Evolutionary conservation across 1,140 invertebrate genomes (phyloP).

Genomic region (Magallana gigas): DNA sequence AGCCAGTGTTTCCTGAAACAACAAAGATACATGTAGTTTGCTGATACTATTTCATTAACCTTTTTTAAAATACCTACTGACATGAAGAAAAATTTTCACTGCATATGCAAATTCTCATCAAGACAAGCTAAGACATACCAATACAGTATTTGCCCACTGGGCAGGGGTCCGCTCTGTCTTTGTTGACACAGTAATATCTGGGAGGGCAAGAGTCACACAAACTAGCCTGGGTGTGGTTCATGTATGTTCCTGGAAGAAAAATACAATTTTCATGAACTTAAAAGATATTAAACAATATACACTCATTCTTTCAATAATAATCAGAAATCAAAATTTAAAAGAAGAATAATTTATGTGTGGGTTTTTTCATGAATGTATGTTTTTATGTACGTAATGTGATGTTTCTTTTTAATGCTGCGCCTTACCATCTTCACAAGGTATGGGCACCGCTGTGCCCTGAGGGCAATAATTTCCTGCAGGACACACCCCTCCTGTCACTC

Average conservation of each 20-base stretch:
- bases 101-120: too few species aligned
- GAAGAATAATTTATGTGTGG: too few species aligned
- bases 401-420: neutral
- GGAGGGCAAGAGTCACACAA: slow-evolving; percentile 73
- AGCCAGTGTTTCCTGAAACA: slow-evolving; percentile 67
- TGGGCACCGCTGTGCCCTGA: slow-evolving; percentile 61
- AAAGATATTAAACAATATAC: neutral
- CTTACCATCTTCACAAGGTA: slow-evolving; percentile 75
- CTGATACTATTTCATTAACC: too few species aligned
- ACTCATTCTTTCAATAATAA: neutral
- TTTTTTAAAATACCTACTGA: too few species aligned
- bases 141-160: slow-evolving; percentile 72
- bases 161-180: slow-evolving; percentile 70
- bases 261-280: neutral
- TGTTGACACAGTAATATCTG: slow-evolving; percentile 76
- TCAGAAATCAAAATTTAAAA: too few species aligned
- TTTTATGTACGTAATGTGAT: too few species aligned
- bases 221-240: slow-evolving; percentile 75
- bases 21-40: neutral
- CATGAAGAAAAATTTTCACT: too few species aligned
- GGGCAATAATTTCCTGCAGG: slow-evolving; percentile 75
- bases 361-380: too few species aligned
- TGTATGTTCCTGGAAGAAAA: slow-evolving; percentile 71
- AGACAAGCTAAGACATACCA: slow-evolving; percentile 13
- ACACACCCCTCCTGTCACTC: slow-evolving; percentile 73